Evolutionary conservation across 2,888 invertebrate genomes (phyloP).

Genomic region (Campaea margaritaria): DNA sequence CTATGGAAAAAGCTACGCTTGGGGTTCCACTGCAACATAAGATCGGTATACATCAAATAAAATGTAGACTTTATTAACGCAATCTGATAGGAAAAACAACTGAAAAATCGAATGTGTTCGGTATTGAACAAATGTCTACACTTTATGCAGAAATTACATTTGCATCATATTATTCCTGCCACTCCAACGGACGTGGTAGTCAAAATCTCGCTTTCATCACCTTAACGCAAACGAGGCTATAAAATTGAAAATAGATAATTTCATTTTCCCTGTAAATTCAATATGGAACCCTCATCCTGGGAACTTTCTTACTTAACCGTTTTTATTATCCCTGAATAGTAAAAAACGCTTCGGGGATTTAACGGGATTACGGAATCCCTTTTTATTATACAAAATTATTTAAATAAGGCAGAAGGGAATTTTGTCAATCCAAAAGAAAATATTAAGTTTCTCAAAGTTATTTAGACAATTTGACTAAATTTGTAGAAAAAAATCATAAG

Average conservation of each 20-base stretch:
- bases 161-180: too few relatives aligned
- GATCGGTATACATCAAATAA: too few relatives aligned
- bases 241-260: conserved; percentile 16
- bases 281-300: conserved; percentile 35
- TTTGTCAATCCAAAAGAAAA: conserved; percentile 30
- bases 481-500: conserved; percentile 11
- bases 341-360: conserved; percentile 37
- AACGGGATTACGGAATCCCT: conserved; percentile 44
- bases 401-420: conserved; percentile 45
- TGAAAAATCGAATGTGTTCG: too few relatives aligned
- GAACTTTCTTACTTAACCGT: conserved; percentile 38
- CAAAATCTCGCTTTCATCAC: background rate
- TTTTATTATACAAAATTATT: conserved; percentile 49
- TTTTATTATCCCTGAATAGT: conserved; percentile 39
- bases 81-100: too few relatives aligned
- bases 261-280: conserved; percentile 23
- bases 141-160: too few relatives aligned
- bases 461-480: conserved; percentile 23
- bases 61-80: too few relatives aligned
- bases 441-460: conserved; percentile 21
- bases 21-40: too few relatives aligned
- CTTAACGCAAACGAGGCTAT: conserved; percentile 31
- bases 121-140: too few relatives aligned
- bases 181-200: too few relatives aligned
- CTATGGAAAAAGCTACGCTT: too few relatives aligned